Evolutionary conservation across 1,140 invertebrate species (phyloP), one percentile per base, ranked within the genome.

Genomic region (Calliphora vicina): DNA sequence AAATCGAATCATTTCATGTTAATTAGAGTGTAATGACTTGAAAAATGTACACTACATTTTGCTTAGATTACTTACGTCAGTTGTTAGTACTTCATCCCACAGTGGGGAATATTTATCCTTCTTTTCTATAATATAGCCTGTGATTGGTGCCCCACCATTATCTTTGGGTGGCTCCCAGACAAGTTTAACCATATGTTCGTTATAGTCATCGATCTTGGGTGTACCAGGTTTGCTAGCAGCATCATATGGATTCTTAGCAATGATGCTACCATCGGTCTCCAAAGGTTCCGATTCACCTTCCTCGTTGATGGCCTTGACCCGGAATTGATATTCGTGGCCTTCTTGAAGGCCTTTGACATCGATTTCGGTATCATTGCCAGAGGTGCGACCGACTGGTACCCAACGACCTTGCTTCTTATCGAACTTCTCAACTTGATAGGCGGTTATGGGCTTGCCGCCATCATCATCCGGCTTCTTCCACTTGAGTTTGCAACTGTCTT

Each of bases 391-490:
- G 76, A 97, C 97, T 26, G 97, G 97, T 81, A 98, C 95, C 96
- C 97, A 98, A 88, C 98, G 95, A 80, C 98, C 98, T 27, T 97
- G 98, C 13, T 94, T 94, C 84, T 96, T 95, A 91, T 99, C 99
- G 73, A 98, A 92, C 91, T 99, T 99, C 91, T 99, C 99, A 9
- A 99, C 96, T 80, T 98, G 94, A 90, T 99, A 99, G 23, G 97
- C 97, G 67, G 96, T 96, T n/a, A 99, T 94, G 9, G 97, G 97
- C 88, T 97, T 87, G 89, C 99, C 99, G 87, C 99, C 99, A 91
- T 99, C 98, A 90, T 99, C 98, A 88, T 98, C 97, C 26, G 99
- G 98, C 89, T 98, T 98, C 83, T 98, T 95, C 99, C 99, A 99
- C 87, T 96, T 94, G 1, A 99, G 92, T 87, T 98, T 99, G 89